Percentiles rank a stretch among this genome's conserved stretches.
These are phyloP conservation scores for Parelbella ahira DNA, from an alignment of 2,888 invertebrate species.

Conservation along the genomic window DNA sequence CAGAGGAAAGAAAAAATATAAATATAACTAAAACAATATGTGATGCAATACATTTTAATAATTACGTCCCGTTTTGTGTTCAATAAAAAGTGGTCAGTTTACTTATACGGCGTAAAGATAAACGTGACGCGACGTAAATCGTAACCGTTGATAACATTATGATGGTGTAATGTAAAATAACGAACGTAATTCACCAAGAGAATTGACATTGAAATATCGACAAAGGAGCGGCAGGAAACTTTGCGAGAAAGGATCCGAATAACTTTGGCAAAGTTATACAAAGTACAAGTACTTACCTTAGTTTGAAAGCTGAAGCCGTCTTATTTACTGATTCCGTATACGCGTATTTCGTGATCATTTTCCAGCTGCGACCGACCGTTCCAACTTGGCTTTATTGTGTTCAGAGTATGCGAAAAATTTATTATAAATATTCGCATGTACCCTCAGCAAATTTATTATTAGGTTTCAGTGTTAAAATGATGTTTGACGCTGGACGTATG, in stretches of 20 bases:
- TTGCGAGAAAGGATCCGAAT: slow-evolving; percentile 17
- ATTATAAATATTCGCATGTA: too few relatives aligned
- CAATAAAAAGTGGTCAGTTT: too few relatives aligned
- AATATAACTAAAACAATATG: too few relatives aligned
- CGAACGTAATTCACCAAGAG: slow-evolving; percentile 2
- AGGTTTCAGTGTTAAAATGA: too few relatives aligned
- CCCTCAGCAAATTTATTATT: too few relatives aligned
- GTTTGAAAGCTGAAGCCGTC: slow-evolving; percentile 4
- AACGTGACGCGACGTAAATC: not conserved
- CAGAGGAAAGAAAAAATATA: too few relatives aligned
- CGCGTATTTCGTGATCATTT: slow-evolving; percentile 1
- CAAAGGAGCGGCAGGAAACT: slow-evolving; percentile 11
- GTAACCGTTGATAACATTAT: slow-evolving; percentile 4
- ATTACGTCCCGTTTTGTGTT: too few relatives aligned
- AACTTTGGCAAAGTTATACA: slow-evolving; percentile 19
- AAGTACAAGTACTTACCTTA: slow-evolving; percentile 7
- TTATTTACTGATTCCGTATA: slow-evolving; percentile 7
- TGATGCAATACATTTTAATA: too few relatives aligned
- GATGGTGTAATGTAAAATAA: slow-evolving; percentile 3
- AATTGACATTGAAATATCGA: slow-evolving; percentile 24
- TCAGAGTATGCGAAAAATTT: too few relatives aligned
- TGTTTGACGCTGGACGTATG: too few relatives aligned
- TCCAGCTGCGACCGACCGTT: slow-evolving; percentile 3
- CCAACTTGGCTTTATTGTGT: too few relatives aligned
- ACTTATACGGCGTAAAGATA: not conserved